Base-by-base conservation (phyloP, 2,888 invertebrate species). In the Dolichopus griseipennis region DNA sequence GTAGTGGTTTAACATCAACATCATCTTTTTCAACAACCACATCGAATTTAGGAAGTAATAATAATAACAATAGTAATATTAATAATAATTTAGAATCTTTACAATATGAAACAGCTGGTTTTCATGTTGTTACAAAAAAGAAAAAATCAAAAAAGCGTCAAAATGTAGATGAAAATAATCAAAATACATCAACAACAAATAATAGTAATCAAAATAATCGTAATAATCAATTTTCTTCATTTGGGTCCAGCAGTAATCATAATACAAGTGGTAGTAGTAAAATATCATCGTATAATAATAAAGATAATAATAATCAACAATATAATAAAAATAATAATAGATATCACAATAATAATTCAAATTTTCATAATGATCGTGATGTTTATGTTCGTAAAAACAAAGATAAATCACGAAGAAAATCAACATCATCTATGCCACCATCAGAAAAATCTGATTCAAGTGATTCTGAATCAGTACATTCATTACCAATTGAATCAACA, bases 401-500 rank as follows among this genome's bases (percentile, higher is more conserved):
- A 68, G 78, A 79, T 66, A 78, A 78, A 71, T 78, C 79, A 7
- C 83, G 87, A 73, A 84, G 88, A 74, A 89, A 87, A 81, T 90
- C 88, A n/a, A 89, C 91, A 27, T 87, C 88, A 71, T 90, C 89
- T 67, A 87, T 89, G 82, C 92, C 93, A 68, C 91, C 91, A 71
- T 90, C 89, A 75, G 93, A 93, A 76, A 91, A 92, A 81, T 90
- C 90, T 78, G 92, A 91, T 79, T 92, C 92, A 74, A 91, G 90
- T 77, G 87, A 86, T 81, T 85, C 89, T 76, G 93, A 93, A 78
- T 92, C 92, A 20, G 91, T 92, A 73, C 92, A 92, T 82, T 93
- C 93, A 73, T 83, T 92, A 76, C 92, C 92, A 34, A 87, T 90
- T 65, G 84, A 85, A 71, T 79, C 80, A 41, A 78, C 77, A 34